A percentile compares a stretch with the other conserved stretches of the same genome.
phyloP scores from a whole-genome alignment of 2,797 vertebrate species.

The Distichodus sexfasciatus region DNA sequence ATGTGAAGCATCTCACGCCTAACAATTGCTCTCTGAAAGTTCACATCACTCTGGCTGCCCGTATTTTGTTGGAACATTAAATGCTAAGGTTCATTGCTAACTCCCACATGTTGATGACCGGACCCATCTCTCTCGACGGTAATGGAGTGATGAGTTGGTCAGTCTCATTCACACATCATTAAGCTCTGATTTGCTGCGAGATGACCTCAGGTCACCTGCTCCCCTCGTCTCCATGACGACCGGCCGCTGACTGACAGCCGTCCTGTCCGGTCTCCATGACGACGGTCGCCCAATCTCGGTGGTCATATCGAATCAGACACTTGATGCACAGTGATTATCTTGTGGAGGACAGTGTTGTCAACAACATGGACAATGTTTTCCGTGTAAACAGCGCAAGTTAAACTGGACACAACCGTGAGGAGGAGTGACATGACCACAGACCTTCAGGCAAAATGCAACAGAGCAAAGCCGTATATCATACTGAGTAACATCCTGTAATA shows the following conservation, averaged over 20 bases:
- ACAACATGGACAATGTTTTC: constrained; percentile 36
- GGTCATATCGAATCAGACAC: too few species aligned
- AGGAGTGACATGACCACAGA: too few species aligned
- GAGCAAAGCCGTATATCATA: too few species aligned
- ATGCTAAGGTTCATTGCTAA: constrained; percentile 37
- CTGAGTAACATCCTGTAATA: too few species aligned
- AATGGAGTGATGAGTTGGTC: constrained; percentile 43
- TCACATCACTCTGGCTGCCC: constrained; percentile 25
- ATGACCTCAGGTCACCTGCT: constrained; percentile 52
- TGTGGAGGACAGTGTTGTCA: too few species aligned
- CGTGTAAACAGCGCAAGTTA: constrained; percentile 20
- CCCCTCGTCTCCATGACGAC: constrained; percentile 46
- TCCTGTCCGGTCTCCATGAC: constrained; percentile 8
- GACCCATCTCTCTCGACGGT: constrained; percentile 6
- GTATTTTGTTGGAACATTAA: constrained; percentile 44
- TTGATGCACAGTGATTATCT: constrained; percentile 10
- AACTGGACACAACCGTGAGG: too few species aligned
- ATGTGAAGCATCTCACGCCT: too few species aligned
- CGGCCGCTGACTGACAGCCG: constrained; percentile 36
- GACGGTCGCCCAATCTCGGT: too few species aligned
- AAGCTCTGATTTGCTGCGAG: constrained; percentile 44
- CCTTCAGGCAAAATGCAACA: too few species aligned
- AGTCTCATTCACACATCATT: constrained; percentile 48
- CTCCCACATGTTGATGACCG: constrained; percentile 43
- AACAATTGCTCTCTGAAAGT: constrained; percentile 9